Base-by-base conservation (phyloP, 1,140 invertebrate genomes). In the Nasonia vitripennis region DNA sequence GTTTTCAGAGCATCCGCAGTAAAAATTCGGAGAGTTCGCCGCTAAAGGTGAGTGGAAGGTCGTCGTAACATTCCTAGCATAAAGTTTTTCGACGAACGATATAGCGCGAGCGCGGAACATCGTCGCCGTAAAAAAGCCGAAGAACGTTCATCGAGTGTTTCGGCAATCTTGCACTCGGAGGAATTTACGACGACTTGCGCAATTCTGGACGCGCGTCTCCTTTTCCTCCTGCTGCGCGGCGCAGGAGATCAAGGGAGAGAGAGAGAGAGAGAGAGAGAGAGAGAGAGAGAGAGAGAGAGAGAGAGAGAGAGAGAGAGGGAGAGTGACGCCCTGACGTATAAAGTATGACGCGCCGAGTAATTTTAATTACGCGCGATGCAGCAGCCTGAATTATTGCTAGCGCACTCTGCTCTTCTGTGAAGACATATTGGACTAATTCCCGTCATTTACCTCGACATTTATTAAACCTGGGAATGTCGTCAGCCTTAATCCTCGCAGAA, bases 391-490 rank as follows among this genome's bases (percentile, higher is more conserved):
- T 89, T 89, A 89, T 91, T 89, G 89, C 88, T 89, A 86, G 73
- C 55, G 23, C 23, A 68, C 87, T 84, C 73, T 86, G 85, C 78
- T 86, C 85, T 87, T 89, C 87, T 10, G 34, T 9, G 73, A 83
- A 89, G 88, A 90, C 89, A 91, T 90, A 91, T 91, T 89, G 89
- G 86, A 91, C 89, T 91, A 91, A 91, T 90, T 91, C 88, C 88
- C 87, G 90, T 91, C 89, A 89, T 91, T 91, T 87, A 85, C 75
- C 81, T 83, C 87, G 90, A 91, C 90, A 91, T 90, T 91, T 91
- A 91, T 91, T 91, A 91, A 91, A 90, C 89, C 88, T 86, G 86
- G 87, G 89, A 91, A 91, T 91, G 90, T 88, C 87, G 88, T 90
- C 90, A 87, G 86, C 89, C 87, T 89, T 90, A 90, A 89, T 90